Evolutionary conservation across 2,888 invertebrate genomes (phyloP).

Genomic region (Leptothorax acervorum): DNA sequence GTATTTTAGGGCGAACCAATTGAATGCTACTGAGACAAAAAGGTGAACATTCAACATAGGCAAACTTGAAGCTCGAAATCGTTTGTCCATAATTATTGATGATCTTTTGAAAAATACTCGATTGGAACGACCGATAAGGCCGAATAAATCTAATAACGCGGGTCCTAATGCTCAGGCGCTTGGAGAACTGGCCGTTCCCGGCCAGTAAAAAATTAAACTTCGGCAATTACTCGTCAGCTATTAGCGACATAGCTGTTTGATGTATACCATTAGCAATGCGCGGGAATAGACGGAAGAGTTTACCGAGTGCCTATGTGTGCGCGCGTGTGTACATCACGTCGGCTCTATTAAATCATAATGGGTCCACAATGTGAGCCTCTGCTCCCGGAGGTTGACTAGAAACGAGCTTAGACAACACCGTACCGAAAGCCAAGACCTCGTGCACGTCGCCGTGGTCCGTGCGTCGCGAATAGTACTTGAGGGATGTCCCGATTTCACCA

Average conservation of each 20-base stretch:
- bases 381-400: slow-evolving; percentile 76
- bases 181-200: not conserved
- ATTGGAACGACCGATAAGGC: not conserved
- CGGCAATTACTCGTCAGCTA: slow-evolving; percentile 77
- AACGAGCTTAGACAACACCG: slow-evolving; percentile 76
- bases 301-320: slow-evolving; percentile 73
- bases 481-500: slow-evolving; percentile 34
- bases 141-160: slow-evolving; percentile 4
- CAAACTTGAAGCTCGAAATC: not conserved
- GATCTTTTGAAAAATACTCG: not conserved
- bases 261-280: slow-evolving; percentile 77
- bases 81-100: not conserved
- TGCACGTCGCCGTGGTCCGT: slow-evolving; percentile 60
- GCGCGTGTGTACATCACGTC: slow-evolving; percentile 76
- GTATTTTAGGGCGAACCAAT: not conserved
- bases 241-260: slow-evolving; percentile 77
- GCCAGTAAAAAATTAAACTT: slow-evolving; percentile 70
- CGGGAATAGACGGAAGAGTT: slow-evolving; percentile 77
- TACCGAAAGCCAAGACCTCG: slow-evolving; percentile 70
- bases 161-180: not conserved
- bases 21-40: not conserved
- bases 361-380: slow-evolving; percentile 82
- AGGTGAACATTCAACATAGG: not conserved
- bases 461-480: slow-evolving; percentile 47
- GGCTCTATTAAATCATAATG: slow-evolving; percentile 83